A percentile compares a stretch with the other conserved stretches of the same genome.
phyloP scores from a whole-genome alignment of 2,113 vertebrate species.

The Mionectes macconnelli region DNA sequence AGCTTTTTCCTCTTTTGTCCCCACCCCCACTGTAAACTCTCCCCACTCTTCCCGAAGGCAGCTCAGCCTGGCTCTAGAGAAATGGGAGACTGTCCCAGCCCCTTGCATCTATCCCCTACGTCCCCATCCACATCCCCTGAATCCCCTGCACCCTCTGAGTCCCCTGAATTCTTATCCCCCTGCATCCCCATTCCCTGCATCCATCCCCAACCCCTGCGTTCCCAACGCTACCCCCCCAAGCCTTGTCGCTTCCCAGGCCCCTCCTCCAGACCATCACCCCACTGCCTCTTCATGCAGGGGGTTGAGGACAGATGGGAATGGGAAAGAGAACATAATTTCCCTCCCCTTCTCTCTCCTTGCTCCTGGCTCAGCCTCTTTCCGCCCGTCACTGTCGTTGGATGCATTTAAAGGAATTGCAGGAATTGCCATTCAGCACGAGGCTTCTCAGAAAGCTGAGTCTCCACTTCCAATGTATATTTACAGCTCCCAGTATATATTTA shows the following conservation, averaged over 20 bases:
- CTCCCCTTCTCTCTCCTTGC: background rate
- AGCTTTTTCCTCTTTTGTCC: background rate
- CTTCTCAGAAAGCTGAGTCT: background rate
- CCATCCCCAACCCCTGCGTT: background rate
- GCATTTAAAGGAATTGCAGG: slow-evolving; percentile 1
- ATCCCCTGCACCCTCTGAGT: background rate
- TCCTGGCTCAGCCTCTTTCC: background rate
- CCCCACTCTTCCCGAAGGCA: background rate
- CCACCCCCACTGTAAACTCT: background rate
- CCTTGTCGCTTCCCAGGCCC: background rate
- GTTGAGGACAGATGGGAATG: background rate
- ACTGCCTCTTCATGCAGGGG: background rate
- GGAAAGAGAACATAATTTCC: background rate
- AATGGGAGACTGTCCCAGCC: background rate
- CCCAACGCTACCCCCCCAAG: fast-evolving
- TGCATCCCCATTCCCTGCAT: background rate
- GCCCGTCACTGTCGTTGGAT: background rate
- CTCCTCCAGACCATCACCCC: background rate
- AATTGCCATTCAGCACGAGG: background rate
- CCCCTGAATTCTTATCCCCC: background rate
- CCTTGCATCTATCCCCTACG: no score
- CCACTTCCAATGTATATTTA: background rate
- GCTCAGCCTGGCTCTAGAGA: background rate
- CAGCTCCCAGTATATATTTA: background rate
- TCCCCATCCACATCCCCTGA: no score